Evolutionary conservation across 2,113 vertebrate species (phyloP).

Genomic region (Alligator mississippiensis): DNA sequence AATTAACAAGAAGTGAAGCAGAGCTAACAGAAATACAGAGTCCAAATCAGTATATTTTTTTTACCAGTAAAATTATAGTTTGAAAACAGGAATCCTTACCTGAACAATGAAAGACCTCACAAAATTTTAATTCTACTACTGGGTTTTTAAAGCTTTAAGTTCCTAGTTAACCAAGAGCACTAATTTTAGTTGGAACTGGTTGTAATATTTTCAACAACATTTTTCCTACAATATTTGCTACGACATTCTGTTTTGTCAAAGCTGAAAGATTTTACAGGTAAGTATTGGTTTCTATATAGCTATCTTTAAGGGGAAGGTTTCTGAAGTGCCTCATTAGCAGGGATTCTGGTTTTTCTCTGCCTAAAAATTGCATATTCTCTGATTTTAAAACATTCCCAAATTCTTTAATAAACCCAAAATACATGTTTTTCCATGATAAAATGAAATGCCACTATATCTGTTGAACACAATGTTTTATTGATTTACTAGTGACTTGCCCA

Average conservation of each 20-base stretch:
- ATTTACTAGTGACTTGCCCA: too few relatives aligned
- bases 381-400: too few relatives aligned
- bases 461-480: too few relatives aligned
- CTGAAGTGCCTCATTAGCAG: too few relatives aligned
- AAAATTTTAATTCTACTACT: background rate
- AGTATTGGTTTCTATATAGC: background rate
- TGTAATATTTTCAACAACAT: background rate
- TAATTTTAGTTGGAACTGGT: background rate
- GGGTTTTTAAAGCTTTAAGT: too few relatives aligned
- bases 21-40: background rate
- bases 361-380: too few relatives aligned
- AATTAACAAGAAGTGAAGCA: background rate
- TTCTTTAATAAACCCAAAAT: too few relatives aligned
- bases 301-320: background rate
- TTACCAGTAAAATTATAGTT: background rate
- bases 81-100: background rate
- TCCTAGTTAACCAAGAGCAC: too few relatives aligned
- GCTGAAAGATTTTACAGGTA: background rate
- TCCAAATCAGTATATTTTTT: background rate
- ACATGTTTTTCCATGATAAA: too few relatives aligned
- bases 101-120: background rate
- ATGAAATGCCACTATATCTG: too few relatives aligned
- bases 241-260: background rate
- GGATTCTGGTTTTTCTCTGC: too few relatives aligned
- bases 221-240: background rate